phyloP scores from a whole-genome alignment of 2,797 vertebrate species.

The Semaprochilodus insignis region DNA sequence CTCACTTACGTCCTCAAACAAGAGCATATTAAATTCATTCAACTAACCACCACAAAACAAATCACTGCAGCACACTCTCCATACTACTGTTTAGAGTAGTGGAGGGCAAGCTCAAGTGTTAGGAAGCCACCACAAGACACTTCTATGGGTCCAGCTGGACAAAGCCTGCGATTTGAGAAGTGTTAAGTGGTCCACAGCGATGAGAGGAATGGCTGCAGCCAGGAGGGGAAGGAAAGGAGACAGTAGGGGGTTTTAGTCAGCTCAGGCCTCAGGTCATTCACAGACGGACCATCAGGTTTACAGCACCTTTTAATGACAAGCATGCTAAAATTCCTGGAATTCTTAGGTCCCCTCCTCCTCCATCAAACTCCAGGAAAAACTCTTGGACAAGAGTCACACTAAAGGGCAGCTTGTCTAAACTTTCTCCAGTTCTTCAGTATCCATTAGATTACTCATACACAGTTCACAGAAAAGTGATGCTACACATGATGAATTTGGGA shows the following conservation, averaged over 20 bases:
- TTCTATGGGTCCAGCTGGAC: constrained; percentile 23
- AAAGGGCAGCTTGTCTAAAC: constrained; percentile 5
- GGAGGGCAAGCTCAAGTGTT: not conserved
- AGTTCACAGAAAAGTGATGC: not conserved
- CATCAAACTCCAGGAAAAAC: constrained; percentile 31
- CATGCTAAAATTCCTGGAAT: constrained; percentile 52
- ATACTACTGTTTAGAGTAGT: not conserved
- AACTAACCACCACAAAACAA: not conserved
- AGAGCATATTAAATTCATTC: not conserved
- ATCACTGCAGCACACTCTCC: not conserved
- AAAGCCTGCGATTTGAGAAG: constrained; percentile 48
- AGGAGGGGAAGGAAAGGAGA: constrained; percentile 16
- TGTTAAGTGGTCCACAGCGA: constrained; percentile 53
- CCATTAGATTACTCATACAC: not conserved
- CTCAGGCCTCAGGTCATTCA: constrained; percentile 46
- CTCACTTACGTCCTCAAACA: not conserved
- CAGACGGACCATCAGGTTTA: constrained; percentile 59
- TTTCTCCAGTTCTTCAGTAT: not conserved
- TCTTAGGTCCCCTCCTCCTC: constrained; percentile 26
- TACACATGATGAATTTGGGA: not conserved
- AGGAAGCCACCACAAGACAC: not conserved
- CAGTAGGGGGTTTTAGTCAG: constrained; percentile 36
- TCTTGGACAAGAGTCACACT: not conserved
- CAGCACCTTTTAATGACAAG: constrained; percentile 55
- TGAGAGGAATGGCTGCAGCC: constrained; percentile 60